Conservation (phyloP, 2,113 vertebrate genomes). For the Lepus europaeus region DNA sequence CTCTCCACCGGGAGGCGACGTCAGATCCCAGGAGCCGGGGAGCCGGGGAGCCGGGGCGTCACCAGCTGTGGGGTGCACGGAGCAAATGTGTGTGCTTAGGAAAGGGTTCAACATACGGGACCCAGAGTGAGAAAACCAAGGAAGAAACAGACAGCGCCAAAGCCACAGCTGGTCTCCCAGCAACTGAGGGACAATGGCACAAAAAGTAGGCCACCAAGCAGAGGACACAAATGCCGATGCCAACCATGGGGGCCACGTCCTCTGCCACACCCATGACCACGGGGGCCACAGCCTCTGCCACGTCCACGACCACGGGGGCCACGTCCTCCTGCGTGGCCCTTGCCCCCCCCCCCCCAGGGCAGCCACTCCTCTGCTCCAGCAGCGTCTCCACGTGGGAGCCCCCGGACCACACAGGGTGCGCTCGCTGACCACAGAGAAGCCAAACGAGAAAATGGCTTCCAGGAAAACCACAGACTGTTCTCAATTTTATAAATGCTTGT, state of each 20-base stretch:
- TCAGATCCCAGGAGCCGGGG: no score
- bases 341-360: no score
- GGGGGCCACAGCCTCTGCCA: no score
- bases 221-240: not conserved
- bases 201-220: not conserved
- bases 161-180: not conserved
- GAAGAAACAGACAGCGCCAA: not conserved
- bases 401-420: not conserved
- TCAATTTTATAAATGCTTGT: not conserved
- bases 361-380: no score
- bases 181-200: not conserved
- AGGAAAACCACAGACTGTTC: not conserved
- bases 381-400: no score
- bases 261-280: no score
- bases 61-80: no score
- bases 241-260: no score
- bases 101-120: not conserved
- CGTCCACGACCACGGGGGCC: no score
- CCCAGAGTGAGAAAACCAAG: not conserved
- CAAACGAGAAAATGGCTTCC: not conserved
- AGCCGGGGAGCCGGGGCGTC: no score
- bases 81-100: not conserved
- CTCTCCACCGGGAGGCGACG: no score
- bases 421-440: not conserved
- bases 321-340: no score